These are phyloP conservation scores for Drosophila trapezifrons DNA, from an alignment of 1,140 invertebrate species.

Conservation along the genomic window DNA sequence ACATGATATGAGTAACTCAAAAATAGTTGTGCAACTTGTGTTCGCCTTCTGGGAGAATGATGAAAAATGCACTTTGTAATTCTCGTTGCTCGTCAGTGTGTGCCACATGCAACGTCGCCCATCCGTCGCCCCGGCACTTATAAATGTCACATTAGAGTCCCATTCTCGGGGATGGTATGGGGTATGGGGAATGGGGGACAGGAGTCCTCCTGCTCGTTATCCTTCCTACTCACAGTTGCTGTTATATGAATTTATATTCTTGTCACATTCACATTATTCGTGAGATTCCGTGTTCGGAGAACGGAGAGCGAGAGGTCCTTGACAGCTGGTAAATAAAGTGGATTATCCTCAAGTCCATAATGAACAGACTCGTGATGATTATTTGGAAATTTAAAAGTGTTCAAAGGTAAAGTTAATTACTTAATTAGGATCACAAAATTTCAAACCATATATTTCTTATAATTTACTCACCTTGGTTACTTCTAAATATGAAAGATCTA, in stretches of 20 bases:
- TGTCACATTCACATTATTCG: slow-evolving; percentile 48
- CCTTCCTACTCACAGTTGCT: slow-evolving; percentile 48
- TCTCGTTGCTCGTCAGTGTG: slow-evolving; percentile 69
- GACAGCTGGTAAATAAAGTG: slow-evolving; percentile 13
- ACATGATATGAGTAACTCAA: slow-evolving; percentile 55
- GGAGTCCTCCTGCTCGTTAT: slow-evolving; percentile 65
- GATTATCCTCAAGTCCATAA: slow-evolving; percentile 14
- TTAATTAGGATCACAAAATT: not conserved
- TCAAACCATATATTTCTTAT: not conserved
- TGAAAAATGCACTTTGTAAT: slow-evolving; percentile 81
- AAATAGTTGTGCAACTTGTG: slow-evolving; percentile 57
- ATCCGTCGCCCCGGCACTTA: slow-evolving; percentile 70
- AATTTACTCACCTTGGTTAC: rapidly evolving
- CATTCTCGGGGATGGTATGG: slow-evolving; percentile 10
- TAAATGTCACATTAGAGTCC: slow-evolving; percentile 80
- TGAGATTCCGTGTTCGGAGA: slow-evolving; percentile 35
- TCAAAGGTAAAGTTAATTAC: not conserved
- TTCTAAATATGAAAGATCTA: too few relatives aligned
- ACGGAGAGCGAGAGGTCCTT: slow-evolving; percentile 5
- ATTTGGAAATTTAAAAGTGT: not conserved
- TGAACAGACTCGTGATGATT: not conserved
- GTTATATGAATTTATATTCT: slow-evolving; percentile 59
- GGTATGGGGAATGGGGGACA: not conserved
- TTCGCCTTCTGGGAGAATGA: slow-evolving; percentile 53
- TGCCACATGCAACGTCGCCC: slow-evolving; percentile 65